Percentiles rank a stretch among this genome's conserved stretches.
Evolutionary conservation across 1,140 invertebrate species (phyloP).

Genomic region (Anastatus disparis): DNA sequence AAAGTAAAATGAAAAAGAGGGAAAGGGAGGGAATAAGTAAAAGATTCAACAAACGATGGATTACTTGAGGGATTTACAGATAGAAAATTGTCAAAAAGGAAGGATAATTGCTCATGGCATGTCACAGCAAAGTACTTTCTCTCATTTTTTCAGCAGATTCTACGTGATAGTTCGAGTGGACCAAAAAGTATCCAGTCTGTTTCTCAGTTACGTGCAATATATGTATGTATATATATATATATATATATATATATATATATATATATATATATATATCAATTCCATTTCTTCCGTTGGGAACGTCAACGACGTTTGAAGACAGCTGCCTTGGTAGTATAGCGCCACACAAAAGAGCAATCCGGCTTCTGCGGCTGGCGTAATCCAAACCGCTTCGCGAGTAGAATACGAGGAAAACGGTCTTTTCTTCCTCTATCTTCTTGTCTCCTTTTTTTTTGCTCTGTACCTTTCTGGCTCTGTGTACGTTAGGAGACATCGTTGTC

Average conservation of each 20-base stretch:
- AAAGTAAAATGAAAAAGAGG: neutral
- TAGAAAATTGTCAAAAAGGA: neutral
- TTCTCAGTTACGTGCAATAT: neutral
- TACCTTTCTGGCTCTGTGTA: neutral
- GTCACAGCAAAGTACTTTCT: too few relatives aligned
- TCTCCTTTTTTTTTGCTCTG: neutral
- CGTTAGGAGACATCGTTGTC: too few relatives aligned
- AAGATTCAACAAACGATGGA: neutral
- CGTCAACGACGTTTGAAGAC: too few relatives aligned
- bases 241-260: neutral
- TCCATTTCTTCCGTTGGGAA: too few relatives aligned
- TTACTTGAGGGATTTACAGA: too few relatives aligned
- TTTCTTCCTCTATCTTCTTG: slow-evolving; percentile 6
- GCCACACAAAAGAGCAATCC: slow-evolving; percentile 17
- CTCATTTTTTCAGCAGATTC: slow-evolving; percentile 30
- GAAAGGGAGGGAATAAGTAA: neutral
- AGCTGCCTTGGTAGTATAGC: too few relatives aligned
- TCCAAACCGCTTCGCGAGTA: slow-evolving; percentile 20
- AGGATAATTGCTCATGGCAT: slow-evolving; percentile 3
- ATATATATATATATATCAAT: too few relatives aligned
- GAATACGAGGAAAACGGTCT: slow-evolving; percentile 15
- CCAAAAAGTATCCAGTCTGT: too few relatives aligned
- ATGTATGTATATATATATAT: too few relatives aligned
- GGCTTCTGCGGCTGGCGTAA: slow-evolving; percentile 16
- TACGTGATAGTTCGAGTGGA: too few relatives aligned